Evolutionary conservation across 2,113 vertebrate genomes (phyloP), one percentile per base, ranked within the genome.

Genomic region (Pituophis catenifer): DNA sequence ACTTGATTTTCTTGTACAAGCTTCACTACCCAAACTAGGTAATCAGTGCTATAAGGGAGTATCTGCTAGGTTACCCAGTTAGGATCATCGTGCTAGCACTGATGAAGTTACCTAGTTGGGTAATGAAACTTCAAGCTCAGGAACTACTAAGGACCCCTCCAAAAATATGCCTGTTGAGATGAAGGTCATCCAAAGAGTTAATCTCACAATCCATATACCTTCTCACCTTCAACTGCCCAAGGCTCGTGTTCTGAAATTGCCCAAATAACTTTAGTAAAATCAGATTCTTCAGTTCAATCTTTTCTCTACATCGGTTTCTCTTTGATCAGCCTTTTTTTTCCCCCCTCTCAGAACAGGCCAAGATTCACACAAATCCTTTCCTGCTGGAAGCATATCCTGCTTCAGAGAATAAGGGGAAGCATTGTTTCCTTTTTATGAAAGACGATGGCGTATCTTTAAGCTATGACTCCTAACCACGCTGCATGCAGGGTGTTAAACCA

Each of bases 401-500:
- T 91, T 55, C 48, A 75, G 88, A 54, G 29, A 59, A 87, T 65
- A 65, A 90, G 57, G 44, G 29, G 23, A 86, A 86, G 13, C 24
- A 21, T 93, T 75, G 70, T 90, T 89, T n/a, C 5, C 2, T 21
- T 88, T 87, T 89, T 53, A 62, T 91, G 19, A 55, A 93, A 89
- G 48, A 95, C 90, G 21, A 89, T 38, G 94, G 70, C 0, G 0
- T 88, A 92, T n/a, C 58, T 90, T 93, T 23, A 75, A 86, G 21
- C 57, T 87, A 5, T 24, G 81, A 89, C 89, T 95, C 91, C 90
- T 90, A 94, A 29, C 44, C 88, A 92, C 91, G 90, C 21, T 11
- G n/a, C 92, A 65, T 17, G 48, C 91, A 86, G 75, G 93, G 81
- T 53, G 75, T 87, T 97, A 91, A 44, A 65, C 93, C 89, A 81